Percentiles rank a stretch among this genome's conserved stretches.
phyloP scores from a whole-genome alignment of 2,797 vertebrate species.

The Helostoma temminkii region DNA sequence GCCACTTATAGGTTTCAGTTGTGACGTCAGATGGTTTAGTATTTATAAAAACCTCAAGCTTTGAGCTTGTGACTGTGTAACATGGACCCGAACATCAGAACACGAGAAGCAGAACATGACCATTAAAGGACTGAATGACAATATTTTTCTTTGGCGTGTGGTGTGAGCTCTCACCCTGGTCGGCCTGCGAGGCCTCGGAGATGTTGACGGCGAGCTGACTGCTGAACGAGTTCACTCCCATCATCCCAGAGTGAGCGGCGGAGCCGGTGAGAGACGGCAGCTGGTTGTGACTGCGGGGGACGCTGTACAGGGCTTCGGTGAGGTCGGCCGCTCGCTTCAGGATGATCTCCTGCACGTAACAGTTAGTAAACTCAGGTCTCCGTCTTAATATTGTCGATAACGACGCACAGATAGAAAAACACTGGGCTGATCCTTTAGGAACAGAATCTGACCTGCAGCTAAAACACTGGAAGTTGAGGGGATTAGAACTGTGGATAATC shows the following conservation, averaged over 20 bases:
- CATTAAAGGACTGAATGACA: too few relatives aligned
- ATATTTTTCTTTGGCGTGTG: too few relatives aligned
- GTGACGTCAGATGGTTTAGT: too few relatives aligned
- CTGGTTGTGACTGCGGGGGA: conserved; percentile 90
- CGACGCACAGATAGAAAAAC: too few relatives aligned
- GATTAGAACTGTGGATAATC: too few relatives aligned
- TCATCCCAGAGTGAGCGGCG: conserved; percentile 88
- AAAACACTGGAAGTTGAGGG: too few relatives aligned
- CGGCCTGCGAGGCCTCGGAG: conserved; percentile 90
- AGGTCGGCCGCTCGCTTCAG: conserved; percentile 79
- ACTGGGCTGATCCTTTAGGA: conserved; percentile 4
- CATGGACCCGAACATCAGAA: too few relatives aligned
- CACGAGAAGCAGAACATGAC: too few relatives aligned
- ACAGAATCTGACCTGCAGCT: not conserved
- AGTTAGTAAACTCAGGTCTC: conserved; percentile 1
- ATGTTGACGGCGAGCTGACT: conserved; percentile 92
- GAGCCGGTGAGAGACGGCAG: conserved; percentile 89
- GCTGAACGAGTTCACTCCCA: conserved; percentile 93
- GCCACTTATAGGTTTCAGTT: too few relatives aligned
- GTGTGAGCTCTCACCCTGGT: conserved; percentile 86
- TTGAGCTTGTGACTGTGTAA: too few relatives aligned
- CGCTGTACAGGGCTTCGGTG: conserved; percentile 88
- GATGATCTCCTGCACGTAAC: conserved; percentile 73
- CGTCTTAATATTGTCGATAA: too few relatives aligned
- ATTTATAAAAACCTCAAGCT: too few relatives aligned